Percentiles rank a stretch among this genome's conserved stretches.
Evolutionary conservation across 2,797 vertebrate species (phyloP).

Genomic region (Calcarius lapponicus): DNA sequence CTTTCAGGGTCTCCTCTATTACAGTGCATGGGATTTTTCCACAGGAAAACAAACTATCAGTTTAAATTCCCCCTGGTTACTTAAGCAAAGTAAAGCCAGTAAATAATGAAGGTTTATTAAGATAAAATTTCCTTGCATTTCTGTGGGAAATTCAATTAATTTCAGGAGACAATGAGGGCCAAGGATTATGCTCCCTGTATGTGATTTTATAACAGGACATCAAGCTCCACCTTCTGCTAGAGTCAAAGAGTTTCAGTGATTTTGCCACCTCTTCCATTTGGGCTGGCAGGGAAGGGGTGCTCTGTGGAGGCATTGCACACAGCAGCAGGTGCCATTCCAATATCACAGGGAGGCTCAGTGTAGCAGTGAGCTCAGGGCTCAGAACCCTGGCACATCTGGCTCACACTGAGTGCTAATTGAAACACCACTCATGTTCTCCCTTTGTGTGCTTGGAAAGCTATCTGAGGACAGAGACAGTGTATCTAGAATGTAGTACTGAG

Average conservation of each 20-base stretch:
- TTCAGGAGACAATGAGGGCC: not conserved
- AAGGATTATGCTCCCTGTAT: not conserved
- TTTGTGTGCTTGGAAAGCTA: not conserved
- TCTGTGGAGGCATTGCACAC: not conserved
- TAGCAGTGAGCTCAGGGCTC: not conserved
- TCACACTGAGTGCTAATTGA: not conserved
- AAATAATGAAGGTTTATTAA: constrained; percentile 4
- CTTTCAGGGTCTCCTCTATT: constrained; percentile 39
- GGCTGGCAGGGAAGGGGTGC: not conserved
- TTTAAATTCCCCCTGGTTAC: constrained; percentile 40
- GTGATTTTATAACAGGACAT: not conserved
- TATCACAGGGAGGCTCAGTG: not conserved
- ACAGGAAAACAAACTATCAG: constrained; percentile 20
- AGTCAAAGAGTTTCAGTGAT: not conserved
- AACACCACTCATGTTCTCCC: not conserved
- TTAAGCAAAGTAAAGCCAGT: not conserved
- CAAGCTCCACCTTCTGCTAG: not conserved
- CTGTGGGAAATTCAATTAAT: not conserved
- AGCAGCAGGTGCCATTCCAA: not conserved
- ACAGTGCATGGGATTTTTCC: constrained; percentile 41
- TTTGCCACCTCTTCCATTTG: not conserved
- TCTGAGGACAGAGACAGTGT: not conserved
- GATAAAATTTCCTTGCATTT: constrained; percentile 4
- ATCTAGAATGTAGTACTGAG: not conserved
- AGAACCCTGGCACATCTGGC: not conserved